phyloP scores from a whole-genome alignment of 2,888 invertebrate species.

The Eledona agricola region DNA sequence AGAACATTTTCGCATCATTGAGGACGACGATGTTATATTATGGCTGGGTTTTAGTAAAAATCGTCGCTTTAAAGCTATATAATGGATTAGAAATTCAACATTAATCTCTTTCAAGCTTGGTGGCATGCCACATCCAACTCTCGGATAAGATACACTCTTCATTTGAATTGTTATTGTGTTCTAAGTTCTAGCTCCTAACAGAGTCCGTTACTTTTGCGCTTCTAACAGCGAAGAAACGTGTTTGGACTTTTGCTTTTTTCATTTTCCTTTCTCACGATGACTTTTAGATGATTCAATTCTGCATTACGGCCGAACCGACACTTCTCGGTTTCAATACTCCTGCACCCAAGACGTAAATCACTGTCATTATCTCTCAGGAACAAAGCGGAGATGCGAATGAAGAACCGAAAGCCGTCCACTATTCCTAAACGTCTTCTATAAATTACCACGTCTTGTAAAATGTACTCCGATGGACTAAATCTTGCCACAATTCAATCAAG shows the following conservation, averaged over 20 bases:
- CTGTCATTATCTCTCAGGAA: no score
- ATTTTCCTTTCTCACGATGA: conserved; percentile 37
- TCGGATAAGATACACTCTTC: conserved; percentile 30
- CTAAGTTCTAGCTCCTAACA: conserved; percentile 10
- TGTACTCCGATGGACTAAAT: no score
- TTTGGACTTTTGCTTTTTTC: conserved; percentile 36
- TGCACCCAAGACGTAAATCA: no score
- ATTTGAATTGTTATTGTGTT: conserved; percentile 31
- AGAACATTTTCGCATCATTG: conserved; percentile 3
- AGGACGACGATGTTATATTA: conserved; percentile 9
- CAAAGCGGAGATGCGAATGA: no score
- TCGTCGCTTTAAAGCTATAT: not conserved
- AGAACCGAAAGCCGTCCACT: no score
- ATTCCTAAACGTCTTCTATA: no score
- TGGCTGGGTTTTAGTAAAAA: conserved; percentile 8
- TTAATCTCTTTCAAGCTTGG: conserved; percentile 32
- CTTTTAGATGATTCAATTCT: conserved; percentile 30
- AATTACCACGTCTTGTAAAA: no score
- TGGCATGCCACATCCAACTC: conserved; percentile 25
- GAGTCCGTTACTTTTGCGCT: conserved; percentile 26
- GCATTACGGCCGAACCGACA: not conserved
- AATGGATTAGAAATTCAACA: conserved; percentile 17
- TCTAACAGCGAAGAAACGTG: conserved; percentile 30
- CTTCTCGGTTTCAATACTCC: not conserved
- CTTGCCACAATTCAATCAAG: no score